Base-by-base conservation (phyloP, 2,888 invertebrate genomes). In the Bellardia bayeri region DNA sequence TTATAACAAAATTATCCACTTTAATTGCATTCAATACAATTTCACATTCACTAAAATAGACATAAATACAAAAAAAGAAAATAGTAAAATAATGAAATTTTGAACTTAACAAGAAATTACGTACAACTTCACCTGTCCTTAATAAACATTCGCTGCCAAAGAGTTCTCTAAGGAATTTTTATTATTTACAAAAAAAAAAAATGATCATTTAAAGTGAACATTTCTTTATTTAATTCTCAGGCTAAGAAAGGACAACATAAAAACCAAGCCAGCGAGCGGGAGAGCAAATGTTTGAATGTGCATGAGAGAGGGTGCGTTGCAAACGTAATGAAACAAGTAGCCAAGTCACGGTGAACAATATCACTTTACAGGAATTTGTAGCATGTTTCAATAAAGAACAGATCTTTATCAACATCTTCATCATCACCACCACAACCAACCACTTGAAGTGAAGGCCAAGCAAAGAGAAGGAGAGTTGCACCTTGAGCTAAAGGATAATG, bases 391-490 rank as follows among this genome's bases (percentile, higher is more conserved):
- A 49, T 8, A 33, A 37, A 40, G 23, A 42, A 72, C 64, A 88
- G 91, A 91, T 91, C 87, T 75, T 91, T 90, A 91, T 91, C 91
- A 83, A 82, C 69, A 45, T 79, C 79, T 40, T 23, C 49, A 76
- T 82, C 23, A 8, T 45, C 68, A 14, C 40, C 30, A 23, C 23
- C 23, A 23, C 23, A 23, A 23, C 23, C 23, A 23, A 30, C 42
- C 49, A 81, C 45, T 76, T 75, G 69, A 56, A 80, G 42, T 64
- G 45, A 58, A 78, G 74, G 88, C 81, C 89, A 84, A 4, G 69
- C 37, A 49, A 23, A 75, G 54, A 54, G 71, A 64, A 66, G 88
- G 79, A 63, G 71, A 82, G 83, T 87, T 88, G 89, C 90, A 90
- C 88, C 89, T 89, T 90, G 89, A 76, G 61, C 51, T 63, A 13